Evolutionary conservation across 2,113 vertebrate genomes (phyloP).

Genomic region (Neoarius graeffei): DNA sequence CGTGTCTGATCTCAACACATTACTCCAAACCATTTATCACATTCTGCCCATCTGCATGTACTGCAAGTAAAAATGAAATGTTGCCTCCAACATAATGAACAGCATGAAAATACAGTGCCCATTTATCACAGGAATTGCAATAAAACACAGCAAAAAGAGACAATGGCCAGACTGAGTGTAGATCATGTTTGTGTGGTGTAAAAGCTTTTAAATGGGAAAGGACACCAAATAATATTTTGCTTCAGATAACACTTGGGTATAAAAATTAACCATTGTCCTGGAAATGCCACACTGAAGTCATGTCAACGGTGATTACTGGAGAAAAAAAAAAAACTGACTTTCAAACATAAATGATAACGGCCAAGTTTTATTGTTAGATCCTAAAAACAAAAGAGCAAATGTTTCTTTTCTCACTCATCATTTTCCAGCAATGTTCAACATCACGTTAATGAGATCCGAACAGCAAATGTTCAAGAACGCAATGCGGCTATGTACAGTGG

Average conservation of each 20-base stretch:
- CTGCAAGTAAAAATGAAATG: slow-evolving; percentile 8
- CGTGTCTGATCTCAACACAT: slow-evolving; percentile 12
- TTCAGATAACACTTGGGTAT: background rate
- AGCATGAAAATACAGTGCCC: background rate
- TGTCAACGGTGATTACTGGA: too few relatives aligned
- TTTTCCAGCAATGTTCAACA: background rate
- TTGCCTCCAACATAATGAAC: background rate
- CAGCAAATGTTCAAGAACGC: background rate
- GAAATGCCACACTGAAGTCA: background rate
- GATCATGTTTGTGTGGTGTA: background rate
- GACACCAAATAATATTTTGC: background rate
- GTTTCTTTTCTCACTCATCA: background rate
- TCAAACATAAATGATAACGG: background rate
- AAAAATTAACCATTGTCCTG: background rate
- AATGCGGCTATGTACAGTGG: background rate
- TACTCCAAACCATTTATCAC: slow-evolving; percentile 11
- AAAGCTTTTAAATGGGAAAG: background rate
- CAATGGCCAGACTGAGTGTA: background rate
- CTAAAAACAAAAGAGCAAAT: background rate
- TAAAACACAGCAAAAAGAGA: too few relatives aligned
- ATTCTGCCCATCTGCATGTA: slow-evolving; percentile 28
- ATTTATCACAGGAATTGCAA: background rate
- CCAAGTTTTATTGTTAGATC: too few relatives aligned
- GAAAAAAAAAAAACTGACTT: background rate
- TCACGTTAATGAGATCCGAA: background rate